Evolutionary conservation across 2,888 invertebrate genomes (phyloP), one percentile per base, ranked within the genome.

Genomic region (Lasioglossum leucozonium): DNA sequence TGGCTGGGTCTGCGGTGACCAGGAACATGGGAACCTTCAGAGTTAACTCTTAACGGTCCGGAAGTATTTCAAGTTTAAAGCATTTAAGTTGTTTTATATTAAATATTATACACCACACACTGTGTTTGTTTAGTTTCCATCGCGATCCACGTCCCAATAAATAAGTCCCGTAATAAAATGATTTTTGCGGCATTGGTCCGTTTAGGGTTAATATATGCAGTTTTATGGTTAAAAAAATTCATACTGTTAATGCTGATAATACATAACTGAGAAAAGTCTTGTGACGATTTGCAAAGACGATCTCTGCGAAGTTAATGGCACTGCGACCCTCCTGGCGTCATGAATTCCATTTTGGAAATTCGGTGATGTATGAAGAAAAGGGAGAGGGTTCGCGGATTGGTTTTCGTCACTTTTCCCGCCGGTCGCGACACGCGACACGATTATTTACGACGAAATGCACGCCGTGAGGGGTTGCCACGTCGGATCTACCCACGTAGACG

Each of bases 361-460:
- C 65, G 10, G 4, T 22, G 65, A 67, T 67, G 40, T 37, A 69
- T n/a, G 69, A 22, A n/a, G 40, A 69, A 37, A 69, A 2, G 37
- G 13, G n/a, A n/a, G n/a, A 5, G 13, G 69, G 18, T 18, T 10
- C 65, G 1, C 65, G 76, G 47, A 51, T 80, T 78, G 72, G 75
- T 73, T 75, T 55, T 74, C 76, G 16, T 72, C 71, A 65, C 72
- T 37, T 76, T 72, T 71, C 72, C 75, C 77, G 44, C 72, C 71
- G 65, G 51, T n/a, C 51, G 81, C 51, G 81, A 81, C 84, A 69
- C 80, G 72, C 72, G 75, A 75, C 55, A 8, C 85, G 79, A 87
- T 87, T 88, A 90, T 87, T 90, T 85, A 84, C 47, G 37, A 55
- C 34, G 30, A 75, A 72, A 76, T 51, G 74, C 77, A 51, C 44